Evolutionary conservation across 2,797 vertebrate genomes (phyloP), one percentile per base, ranked within the genome.

Genomic region (Podarcis siculus): DNA sequence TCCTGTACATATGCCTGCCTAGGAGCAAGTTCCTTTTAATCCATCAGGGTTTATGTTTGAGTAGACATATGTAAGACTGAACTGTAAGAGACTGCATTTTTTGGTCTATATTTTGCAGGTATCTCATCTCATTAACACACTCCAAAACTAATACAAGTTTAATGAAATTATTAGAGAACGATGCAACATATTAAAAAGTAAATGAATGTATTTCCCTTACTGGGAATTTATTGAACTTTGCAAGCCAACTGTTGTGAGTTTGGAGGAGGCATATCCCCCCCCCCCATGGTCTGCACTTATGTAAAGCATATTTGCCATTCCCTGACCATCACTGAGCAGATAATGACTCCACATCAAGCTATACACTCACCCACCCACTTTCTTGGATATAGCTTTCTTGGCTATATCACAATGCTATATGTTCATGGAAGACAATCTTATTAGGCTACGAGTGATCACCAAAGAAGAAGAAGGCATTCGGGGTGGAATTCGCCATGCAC

Each of bases 341-440:
- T 80, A 66, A 72, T 61, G 45, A 81, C 73, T 80, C 78, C 35
- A 73, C 67, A 72, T 80, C 86, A 80, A 72, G 35, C 67, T 72
- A 23, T 2, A 81, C 61, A 30, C 49, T 0, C 49, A 49, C 10
- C 9, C 45, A 45, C 45, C 9, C 45, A 12, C 45, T 1, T 17
- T 58, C 27, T 72, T 72, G 66, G 78, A 37, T 37, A 37, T 37
- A 37, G 37, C 45, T 1, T 19, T 58, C 27, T 80, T 73, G 67
- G 79, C n/a, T 80, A 35, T 80, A 35, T 83, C 30, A 55, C 9
- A 4, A 79, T 42, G 17, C 19, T 55, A 55, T 55, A 55, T 15
- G 49, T 15, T 55, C 13, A 55, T 55, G 49, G 49, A 55, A 55
- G 49, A 55, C 45, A 45, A 45, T 55, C 49, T 15, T 55, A 15